Conservation (phyloP, 1,140 invertebrate genomes). For the Agrypnia vestita region DNA sequence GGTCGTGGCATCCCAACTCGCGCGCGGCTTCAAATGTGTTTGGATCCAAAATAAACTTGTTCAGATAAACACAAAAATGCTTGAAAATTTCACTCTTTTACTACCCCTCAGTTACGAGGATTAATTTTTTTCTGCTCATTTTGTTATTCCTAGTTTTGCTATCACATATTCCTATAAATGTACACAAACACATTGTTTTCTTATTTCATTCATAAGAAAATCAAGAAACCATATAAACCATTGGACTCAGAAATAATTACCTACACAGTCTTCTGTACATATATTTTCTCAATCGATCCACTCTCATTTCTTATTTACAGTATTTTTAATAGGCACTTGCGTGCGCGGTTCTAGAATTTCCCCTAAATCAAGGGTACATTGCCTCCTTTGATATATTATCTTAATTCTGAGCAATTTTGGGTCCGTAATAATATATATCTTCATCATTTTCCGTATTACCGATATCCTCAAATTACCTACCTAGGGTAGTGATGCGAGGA, state of each 20-base stretch:
- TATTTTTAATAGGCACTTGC: constrained; percentile 6
- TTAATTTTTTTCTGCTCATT: too few species aligned
- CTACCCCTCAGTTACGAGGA: too few species aligned
- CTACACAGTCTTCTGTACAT: too few species aligned
- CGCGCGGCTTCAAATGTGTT: not conserved
- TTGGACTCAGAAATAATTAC: too few species aligned
- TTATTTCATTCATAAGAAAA: not conserved
- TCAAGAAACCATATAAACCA: not conserved
- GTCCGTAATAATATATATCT: constrained; percentile 27
- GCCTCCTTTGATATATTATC: too few species aligned
- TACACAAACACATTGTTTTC: too few species aligned
- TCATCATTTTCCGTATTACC: constrained; percentile 22
- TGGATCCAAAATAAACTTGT: too few species aligned
- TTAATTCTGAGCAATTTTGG: constrained; percentile 5
- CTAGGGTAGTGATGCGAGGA: constrained; percentile 12
- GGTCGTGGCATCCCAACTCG: constrained; percentile 1
- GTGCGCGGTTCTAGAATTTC: not conserved
- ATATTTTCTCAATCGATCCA: constrained; percentile 1
- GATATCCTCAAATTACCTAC: not conserved
- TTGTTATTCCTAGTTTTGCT: too few species aligned
- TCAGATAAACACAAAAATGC: too few species aligned
- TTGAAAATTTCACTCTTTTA: too few species aligned
- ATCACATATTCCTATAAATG: too few species aligned
- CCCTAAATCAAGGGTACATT: too few species aligned
- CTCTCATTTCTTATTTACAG: constrained; percentile 5